phyloP scores from a whole-genome alignment of 37 sponge, comb jelly and placozoan species.

The Spongia lamella region DNA sequence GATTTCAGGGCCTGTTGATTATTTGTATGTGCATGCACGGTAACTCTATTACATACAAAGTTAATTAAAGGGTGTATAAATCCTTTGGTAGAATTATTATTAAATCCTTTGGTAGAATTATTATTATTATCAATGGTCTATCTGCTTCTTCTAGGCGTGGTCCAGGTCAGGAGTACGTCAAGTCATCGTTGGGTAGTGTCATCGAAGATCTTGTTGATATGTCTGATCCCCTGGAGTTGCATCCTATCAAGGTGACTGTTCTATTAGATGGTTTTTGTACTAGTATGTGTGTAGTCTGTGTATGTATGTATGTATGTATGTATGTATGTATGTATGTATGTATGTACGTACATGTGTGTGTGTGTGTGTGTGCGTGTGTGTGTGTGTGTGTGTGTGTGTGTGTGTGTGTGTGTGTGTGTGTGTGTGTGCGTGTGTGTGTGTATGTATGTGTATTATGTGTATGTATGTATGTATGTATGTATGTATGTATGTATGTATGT shows the following conservation, averaged over 20 bases:
- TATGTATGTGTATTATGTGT: too few relatives aligned
- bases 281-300: background rate
- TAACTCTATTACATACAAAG: too few relatives aligned
- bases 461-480: too few relatives aligned
- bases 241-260: slow-evolving; percentile 71
- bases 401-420: slow-evolving; percentile 11
- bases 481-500: too few relatives aligned
- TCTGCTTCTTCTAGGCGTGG: slow-evolving; percentile 53
- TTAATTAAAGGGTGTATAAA: too few relatives aligned
- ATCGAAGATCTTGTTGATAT: slow-evolving; percentile 53
- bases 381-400: slow-evolving; percentile 14
- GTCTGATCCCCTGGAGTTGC: slow-evolving; percentile 67
- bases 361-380: slow-evolving; percentile 33
- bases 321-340: slow-evolving; percentile 51
- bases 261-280: background rate
- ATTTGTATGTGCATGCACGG: too few relatives aligned
- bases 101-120: too few relatives aligned
- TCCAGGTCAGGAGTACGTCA: slow-evolving; percentile 86
- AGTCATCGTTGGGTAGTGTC: slow-evolving; percentile 44
- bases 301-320: slow-evolving; percentile 6
- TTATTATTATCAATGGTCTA: too few relatives aligned
- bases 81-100: too few relatives aligned
- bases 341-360: slow-evolving; percentile 15
- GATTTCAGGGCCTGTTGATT: too few relatives aligned
- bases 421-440: slow-evolving; percentile 13